phyloP scores from a whole-genome alignment of 2,888 invertebrate species.

The Apomyelois bistriatella region DNA sequence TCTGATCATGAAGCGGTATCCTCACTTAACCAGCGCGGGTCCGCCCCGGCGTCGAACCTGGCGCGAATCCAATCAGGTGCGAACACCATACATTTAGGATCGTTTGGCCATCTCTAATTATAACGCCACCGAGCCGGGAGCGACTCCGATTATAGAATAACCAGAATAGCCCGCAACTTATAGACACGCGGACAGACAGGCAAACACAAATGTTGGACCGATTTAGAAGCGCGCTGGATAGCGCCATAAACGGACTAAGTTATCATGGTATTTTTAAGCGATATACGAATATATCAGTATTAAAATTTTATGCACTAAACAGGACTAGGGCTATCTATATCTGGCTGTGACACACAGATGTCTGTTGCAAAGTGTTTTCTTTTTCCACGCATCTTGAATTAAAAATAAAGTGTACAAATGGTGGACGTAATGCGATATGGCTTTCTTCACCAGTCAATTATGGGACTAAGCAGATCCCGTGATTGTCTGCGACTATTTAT shows the following conservation, averaged over 20 bases:
- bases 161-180: slow-evolving; percentile 64
- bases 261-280: no score
- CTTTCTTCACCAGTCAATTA: no score
- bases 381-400: no score
- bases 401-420: no score
- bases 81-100: slow-evolving; percentile 50
- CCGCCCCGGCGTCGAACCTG: slow-evolving; percentile 39
- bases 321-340: no score
- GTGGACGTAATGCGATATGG: no score
- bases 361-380: no score
- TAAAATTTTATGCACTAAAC: no score
- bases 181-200: slow-evolving; percentile 44
- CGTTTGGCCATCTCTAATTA: slow-evolving; percentile 68
- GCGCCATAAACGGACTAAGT: slow-evolving; percentile 22
- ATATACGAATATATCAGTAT: no score
- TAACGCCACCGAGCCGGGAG: slow-evolving; percentile 49
- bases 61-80: slow-evolving; percentile 70
- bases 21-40: slow-evolving; percentile 19
- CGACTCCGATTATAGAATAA: slow-evolving; percentile 63
- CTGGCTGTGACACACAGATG: no score
- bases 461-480: no score
- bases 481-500: no score
- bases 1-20: not conserved
- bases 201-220: slow-evolving; percentile 28
- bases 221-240: slow-evolving; percentile 41